A percentile compares a stretch with the other conserved stretches of the same genome.
phyloP scores from a whole-genome alignment of 1,140 invertebrate species.

The Nephila pilipes region DNA sequence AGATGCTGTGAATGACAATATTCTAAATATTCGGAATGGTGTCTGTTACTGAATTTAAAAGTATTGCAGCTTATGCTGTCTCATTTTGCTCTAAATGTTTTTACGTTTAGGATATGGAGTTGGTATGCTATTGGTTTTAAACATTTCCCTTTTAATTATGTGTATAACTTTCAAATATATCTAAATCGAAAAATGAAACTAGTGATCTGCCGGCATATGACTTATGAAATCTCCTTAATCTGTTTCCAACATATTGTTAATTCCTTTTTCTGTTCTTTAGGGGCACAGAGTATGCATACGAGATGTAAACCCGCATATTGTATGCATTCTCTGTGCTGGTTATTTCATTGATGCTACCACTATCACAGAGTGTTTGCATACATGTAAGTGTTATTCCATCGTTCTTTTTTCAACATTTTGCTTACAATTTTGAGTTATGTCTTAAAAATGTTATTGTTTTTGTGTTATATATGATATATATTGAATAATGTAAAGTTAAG shows the following conservation, averaged over 20 bases:
- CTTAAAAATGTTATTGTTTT: too few relatives aligned
- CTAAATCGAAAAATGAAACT: background rate
- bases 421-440: too few relatives aligned
- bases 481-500: too few relatives aligned
- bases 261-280: conserved; percentile 38
- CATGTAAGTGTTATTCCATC: conserved; percentile 79
- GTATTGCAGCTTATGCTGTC: conserved; percentile 64
- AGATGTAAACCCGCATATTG: conserved; percentile 81
- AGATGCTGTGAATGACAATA: background rate
- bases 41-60: background rate
- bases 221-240: background rate
- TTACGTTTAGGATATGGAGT: conserved; percentile 73
- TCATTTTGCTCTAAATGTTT: conserved; percentile 59
- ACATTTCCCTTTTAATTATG: background rate
- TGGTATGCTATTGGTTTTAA: conserved; percentile 8
- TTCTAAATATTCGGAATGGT: conserved; percentile 22
- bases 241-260: background rate
- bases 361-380: conserved; percentile 83
- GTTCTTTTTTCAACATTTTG: too few relatives aligned
- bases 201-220: background rate
- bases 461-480: too few relatives aligned
- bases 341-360: conserved; percentile 83
- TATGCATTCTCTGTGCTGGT: conserved; percentile 82
- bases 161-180: background rate
- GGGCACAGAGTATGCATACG: conserved; percentile 76